These are phyloP conservation scores for Branchipolynoe longqiensis DNA, from an alignment of 2,888 invertebrate species.

Conservation along the genomic window DNA sequence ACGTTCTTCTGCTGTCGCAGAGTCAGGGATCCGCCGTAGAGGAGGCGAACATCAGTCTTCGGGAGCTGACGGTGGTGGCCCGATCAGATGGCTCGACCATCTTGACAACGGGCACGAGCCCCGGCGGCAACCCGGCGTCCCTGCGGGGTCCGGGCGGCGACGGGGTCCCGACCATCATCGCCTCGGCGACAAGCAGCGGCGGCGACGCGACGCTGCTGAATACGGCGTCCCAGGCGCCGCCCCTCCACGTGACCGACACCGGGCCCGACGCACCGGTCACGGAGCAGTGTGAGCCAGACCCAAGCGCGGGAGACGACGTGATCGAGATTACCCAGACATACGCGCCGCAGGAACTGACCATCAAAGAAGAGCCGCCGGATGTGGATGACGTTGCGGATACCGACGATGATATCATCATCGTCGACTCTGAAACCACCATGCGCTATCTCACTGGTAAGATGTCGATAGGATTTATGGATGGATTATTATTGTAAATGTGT, in stretches of 20 bases:
- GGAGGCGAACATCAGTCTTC: slow-evolving; percentile 9
- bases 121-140: not conserved
- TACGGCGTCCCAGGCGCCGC: not conserved
- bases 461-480: not conserved
- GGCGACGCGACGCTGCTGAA: not conserved
- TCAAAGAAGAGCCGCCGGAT: slow-evolving; percentile 48
- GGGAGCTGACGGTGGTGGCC: slow-evolving; percentile 22
- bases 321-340: too few relatives aligned
- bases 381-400: slow-evolving; percentile 13
- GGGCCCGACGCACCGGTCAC: not conserved
- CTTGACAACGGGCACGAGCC: not conserved
- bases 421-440: slow-evolving; percentile 62
- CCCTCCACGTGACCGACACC: not conserved
- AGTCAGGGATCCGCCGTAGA: not conserved
- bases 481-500: not conserved
- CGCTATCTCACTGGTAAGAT: slow-evolving; percentile 60
- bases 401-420: slow-evolving; percentile 52
- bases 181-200: not conserved
- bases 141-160: not conserved
- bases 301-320: not conserved
- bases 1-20: too few relatives aligned
- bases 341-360: not conserved
- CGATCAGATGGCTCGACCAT: slow-evolving; percentile 11
- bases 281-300: not conserved
- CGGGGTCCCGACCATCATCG: not conserved